These are phyloP conservation scores for Ommatoiulus sabulosus DNA, from an alignment of 2,888 invertebrate genomes.

Conservation along the genomic window DNA sequence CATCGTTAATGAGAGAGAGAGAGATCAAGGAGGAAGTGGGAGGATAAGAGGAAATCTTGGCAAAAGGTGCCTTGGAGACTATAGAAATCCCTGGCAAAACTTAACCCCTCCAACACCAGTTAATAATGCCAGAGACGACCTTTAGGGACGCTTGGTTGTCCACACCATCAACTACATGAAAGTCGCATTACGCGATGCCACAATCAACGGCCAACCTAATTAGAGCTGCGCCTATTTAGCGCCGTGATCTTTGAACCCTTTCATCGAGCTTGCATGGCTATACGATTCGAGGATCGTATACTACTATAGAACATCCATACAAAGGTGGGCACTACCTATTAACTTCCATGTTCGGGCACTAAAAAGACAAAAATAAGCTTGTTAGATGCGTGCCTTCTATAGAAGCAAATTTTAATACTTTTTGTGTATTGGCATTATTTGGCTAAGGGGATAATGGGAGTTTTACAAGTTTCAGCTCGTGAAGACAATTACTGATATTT, in stretches of 20 bases:
- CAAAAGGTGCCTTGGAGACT: conserved; percentile 41
- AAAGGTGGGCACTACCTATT: neutral
- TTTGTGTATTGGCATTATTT: no score
- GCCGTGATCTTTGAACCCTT: conserved; percentile 23
- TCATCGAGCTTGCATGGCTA: neutral
- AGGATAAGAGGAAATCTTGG: neutral
- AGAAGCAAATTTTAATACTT: no score
- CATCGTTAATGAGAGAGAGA: conserved; percentile 14
- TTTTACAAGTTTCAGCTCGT: no score
- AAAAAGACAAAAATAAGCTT: neutral
- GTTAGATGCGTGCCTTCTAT: neutral
- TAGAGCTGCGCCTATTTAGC: conserved; percentile 12
- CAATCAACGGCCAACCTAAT: conserved; percentile 47
- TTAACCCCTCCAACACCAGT: conserved; percentile 48
- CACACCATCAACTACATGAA: conserved; percentile 45
- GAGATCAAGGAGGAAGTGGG: neutral
- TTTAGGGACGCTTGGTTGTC: conserved; percentile 47
- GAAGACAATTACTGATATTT: no score
- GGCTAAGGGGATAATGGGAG: no score
- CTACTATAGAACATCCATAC: neutral
- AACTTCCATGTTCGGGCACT: neutral
- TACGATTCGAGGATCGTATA: neutral
- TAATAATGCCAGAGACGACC: conserved; percentile 38
- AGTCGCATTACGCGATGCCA: conserved; percentile 38
- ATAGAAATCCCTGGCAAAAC: conserved; percentile 20